Base-by-base conservation (phyloP, 2,888 invertebrate genomes). In the Agriopis aurantiaria region DNA sequence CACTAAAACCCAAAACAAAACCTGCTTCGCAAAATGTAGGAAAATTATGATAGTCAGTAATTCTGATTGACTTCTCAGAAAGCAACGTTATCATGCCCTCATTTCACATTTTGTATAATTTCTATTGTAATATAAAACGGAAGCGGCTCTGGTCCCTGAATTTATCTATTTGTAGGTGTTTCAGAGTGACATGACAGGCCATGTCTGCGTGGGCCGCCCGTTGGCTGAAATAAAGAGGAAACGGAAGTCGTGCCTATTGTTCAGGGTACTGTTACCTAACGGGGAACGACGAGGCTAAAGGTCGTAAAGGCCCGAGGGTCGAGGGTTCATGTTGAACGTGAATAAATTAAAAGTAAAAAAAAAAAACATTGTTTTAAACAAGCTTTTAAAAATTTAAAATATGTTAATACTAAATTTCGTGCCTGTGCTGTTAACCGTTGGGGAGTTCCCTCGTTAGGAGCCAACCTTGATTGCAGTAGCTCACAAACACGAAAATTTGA, bases 201-300 rank as follows among this genome's bases (percentile, higher is more conserved):
- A 6, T 17, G 46, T 43, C 48, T 10, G 57, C 61, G 65, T 61
- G 69, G 65, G 69, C 12, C 12, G 60, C 46, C 52, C 63, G 63
- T 17, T 51, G 12, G 43, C 59, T 64, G 17, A 60, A 56, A 69
- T 60, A 65, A 69, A 69, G 62, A 62, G 61, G 57, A 55, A 57
- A n/a, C 62, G 69, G 61, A 69, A 65, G 65, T 52, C 61, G 17
- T 17, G 45, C 45, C 61, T 61, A 52, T 69, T 65, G 61, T 69
- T 65, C 23, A 23, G 51, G 65, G 53, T 61, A 23, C 56, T 6
- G 45, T 56, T 61, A 61, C 51, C 23, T 45, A 33, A 52, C 52
- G 8, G 49, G 43, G 59, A 56, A 9, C 52, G 10, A 43, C 49
- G 59, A 56, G 12, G 56, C 10, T 23, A 52, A 23, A 59, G 60